Evolutionary conservation across 2,888 invertebrate species (phyloP).

Genomic region (Autographa gamma): DNA sequence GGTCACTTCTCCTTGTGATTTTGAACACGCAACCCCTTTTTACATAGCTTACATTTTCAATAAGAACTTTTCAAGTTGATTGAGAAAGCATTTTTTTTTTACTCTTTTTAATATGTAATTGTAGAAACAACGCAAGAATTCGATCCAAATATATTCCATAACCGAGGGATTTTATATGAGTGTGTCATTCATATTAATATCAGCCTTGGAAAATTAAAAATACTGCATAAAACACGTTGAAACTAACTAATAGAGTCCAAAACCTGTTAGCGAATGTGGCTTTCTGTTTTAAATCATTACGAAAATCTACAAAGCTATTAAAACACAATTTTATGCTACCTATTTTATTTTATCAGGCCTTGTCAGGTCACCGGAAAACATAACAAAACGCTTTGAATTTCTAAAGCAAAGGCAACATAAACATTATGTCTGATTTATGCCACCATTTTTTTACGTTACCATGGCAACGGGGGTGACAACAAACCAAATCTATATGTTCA

Average conservation of each 20-base stretch:
- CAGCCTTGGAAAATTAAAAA: too few relatives aligned
- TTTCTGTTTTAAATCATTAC: too few relatives aligned
- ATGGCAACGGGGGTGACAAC: constrained; percentile 72
- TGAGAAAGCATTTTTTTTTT: too few relatives aligned
- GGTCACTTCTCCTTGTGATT: constrained; percentile 51
- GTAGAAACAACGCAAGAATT: too few relatives aligned
- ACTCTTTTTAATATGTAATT: too few relatives aligned
- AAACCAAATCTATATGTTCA: constrained; percentile 22
- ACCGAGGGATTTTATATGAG: too few relatives aligned
- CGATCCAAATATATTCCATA: too few relatives aligned
- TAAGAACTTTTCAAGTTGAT: background rate
- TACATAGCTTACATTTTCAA: constrained; percentile 38
- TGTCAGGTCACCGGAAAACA: constrained; percentile 31
- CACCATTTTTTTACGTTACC: constrained; percentile 62
- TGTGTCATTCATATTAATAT: too few relatives aligned
- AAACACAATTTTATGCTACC: constrained; percentile 1
- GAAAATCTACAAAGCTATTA: background rate
- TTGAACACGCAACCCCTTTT: constrained; percentile 50
- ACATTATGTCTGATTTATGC: constrained; percentile 58
- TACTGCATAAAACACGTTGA: too few relatives aligned
- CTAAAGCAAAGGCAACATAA: constrained; percentile 49
- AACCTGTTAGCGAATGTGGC: too few relatives aligned
- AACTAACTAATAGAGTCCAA: constrained; percentile 11
- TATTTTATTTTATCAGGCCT: background rate
- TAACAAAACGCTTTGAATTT: constrained; percentile 45